A percentile compares a stretch with the other conserved stretches of the same genome.
Evolutionary conservation across 1,140 invertebrate species (phyloP).

Genomic region (Calephelis virginiensis): DNA sequence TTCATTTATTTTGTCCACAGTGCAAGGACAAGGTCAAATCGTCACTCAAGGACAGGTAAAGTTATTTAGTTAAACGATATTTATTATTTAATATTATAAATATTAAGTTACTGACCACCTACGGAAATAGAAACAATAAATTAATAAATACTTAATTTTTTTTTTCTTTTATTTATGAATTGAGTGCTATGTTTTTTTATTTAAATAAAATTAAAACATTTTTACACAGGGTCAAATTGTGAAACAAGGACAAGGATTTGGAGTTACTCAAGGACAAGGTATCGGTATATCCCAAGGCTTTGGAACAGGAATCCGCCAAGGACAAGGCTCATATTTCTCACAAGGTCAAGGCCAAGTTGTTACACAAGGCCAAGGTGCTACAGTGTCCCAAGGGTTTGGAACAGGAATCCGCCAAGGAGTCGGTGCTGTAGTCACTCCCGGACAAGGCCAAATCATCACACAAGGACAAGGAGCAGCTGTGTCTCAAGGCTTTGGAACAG

Average conservation of each 20-base stretch:
- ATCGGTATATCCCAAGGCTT: constrained; percentile 20
- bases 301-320: constrained; percentile 21
- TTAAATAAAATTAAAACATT: neutral
- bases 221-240: constrained; percentile 25
- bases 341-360: constrained; percentile 25
- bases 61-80: neutral
- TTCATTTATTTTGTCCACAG: neutral
- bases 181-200: neutral
- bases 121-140: neutral
- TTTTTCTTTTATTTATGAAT: neutral
- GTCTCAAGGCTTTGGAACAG: constrained; percentile 25
- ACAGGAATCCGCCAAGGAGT: constrained; percentile 25
- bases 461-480: constrained; percentile 28
- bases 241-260: constrained; percentile 23
- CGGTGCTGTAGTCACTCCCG: constrained; percentile 24
- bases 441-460: constrained; percentile 25
- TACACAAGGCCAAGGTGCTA: constrained; percentile 26
- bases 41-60: constrained; percentile 20
- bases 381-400: constrained; percentile 24
- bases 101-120: too few relatives aligned
- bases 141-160: neutral
- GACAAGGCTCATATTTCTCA: too few relatives aligned
- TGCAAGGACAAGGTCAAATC: constrained; percentile 12
- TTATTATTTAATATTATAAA: neutral
- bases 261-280: constrained; percentile 26